These are phyloP conservation scores for Mythimna lalbum DNA, from an alignment of 2,888 invertebrate species.

Conservation along the genomic window DNA sequence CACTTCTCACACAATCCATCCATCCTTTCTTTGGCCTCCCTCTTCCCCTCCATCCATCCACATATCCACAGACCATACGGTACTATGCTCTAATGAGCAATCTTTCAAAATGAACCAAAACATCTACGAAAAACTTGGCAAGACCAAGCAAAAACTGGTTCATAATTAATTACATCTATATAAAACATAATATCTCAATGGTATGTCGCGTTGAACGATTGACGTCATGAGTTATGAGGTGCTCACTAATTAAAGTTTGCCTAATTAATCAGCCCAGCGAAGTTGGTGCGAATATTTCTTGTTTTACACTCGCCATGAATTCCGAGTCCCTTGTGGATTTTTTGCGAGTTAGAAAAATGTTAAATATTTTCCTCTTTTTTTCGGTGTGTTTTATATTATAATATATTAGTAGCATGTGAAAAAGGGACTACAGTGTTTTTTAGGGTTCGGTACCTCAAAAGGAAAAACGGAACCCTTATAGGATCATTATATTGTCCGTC, in stretches of 20 bases:
- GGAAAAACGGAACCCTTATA: no score
- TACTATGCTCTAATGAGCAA: no score
- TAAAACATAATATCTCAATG: slow-evolving; percentile 57
- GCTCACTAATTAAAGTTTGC: slow-evolving; percentile 80
- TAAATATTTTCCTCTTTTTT: background rate
- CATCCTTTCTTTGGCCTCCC: no score
- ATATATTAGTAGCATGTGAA: no score
- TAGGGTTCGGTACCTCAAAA: no score
- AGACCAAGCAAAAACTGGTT: slow-evolving; percentile 24
- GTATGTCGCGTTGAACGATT: slow-evolving; percentile 63
- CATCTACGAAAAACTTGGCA: background rate
- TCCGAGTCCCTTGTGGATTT: slow-evolving; percentile 27
- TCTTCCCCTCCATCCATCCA: no score
- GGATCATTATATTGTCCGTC: no score
- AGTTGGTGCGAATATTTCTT: slow-evolving; percentile 63
- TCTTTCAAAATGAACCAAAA: background rate
- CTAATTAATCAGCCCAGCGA: slow-evolving; percentile 77
- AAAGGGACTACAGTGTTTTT: no score
- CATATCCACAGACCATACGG: no score
- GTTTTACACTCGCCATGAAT: slow-evolving; percentile 56
- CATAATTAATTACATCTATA: slow-evolving; percentile 40
- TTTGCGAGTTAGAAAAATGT: slow-evolving; percentile 26
- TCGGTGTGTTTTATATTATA: no score
- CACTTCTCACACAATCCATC: no score
- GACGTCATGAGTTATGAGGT: slow-evolving; percentile 72